phyloP scores from a whole-genome alignment of 2,113 vertebrate species.

The Protomyctophum bolini region DNA sequence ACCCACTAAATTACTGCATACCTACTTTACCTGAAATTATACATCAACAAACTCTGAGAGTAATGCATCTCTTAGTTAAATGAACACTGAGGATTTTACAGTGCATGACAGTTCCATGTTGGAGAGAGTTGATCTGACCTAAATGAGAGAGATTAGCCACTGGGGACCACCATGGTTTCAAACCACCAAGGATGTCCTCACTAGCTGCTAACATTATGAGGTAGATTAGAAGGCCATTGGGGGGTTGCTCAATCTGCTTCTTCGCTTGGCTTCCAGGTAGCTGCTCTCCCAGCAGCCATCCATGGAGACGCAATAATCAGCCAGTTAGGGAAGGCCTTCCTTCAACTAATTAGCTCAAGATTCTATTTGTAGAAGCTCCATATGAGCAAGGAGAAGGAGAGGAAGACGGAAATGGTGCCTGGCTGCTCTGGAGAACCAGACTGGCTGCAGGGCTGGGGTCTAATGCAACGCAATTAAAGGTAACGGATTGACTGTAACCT shows the following conservation, averaged over 20 bases:
- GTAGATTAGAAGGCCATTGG: conserved; percentile 48
- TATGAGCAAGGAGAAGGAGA: conserved; percentile 19
- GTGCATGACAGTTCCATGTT: conserved; percentile 13
- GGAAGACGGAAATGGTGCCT: neutral
- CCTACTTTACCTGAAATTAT: too few species aligned
- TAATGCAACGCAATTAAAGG: neutral
- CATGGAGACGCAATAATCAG: conserved; percentile 61
- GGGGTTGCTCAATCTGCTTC: conserved; percentile 20
- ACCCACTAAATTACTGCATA: too few species aligned
- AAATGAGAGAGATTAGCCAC: conserved; percentile 41
- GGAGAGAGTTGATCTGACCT: conserved; percentile 44
- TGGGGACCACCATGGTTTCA: conserved; percentile 36
- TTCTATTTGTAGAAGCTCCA: conserved; percentile 43
- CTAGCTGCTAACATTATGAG: conserved; percentile 43
- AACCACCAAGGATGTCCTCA: conserved; percentile 37
- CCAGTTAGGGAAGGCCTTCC: conserved; percentile 43
- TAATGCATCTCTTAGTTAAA: too few species aligned
- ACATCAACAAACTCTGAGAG: too few species aligned
- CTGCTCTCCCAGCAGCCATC: conserved; percentile 35
- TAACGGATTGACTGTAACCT: too few species aligned
- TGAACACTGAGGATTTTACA: too few species aligned
- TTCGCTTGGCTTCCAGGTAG: conserved; percentile 40
- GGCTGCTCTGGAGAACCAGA: neutral
- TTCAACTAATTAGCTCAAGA: conserved; percentile 63
- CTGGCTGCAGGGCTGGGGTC: too few species aligned